Evolutionary conservation across 2,888 invertebrate species (phyloP).

Genomic region (Heliconius ismenius): DNA sequence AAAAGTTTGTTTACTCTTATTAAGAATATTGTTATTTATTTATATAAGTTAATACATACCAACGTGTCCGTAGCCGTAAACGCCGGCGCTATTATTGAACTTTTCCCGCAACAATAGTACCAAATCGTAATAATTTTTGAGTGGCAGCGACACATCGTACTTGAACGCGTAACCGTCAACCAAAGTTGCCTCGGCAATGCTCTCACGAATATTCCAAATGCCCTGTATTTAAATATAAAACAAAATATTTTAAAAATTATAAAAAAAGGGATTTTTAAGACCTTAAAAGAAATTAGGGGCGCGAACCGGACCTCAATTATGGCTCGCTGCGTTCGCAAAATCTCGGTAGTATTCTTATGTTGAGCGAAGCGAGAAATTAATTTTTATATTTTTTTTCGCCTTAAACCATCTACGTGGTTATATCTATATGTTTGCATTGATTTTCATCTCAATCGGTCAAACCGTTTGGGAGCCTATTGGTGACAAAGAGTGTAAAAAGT

Average conservation of each 20-base stretch:
- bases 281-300: too few relatives aligned
- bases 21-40: not conserved
- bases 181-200: conserved; percentile 88
- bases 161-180: conserved; percentile 95
- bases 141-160: conserved; percentile 96
- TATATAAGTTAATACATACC: conserved; percentile 84
- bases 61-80: conserved; percentile 96
- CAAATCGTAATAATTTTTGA: conserved; percentile 90
- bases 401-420: too few relatives aligned
- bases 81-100: conserved; percentile 83
- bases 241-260: not conserved
- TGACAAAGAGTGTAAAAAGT: too few relatives aligned
- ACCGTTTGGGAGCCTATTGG: too few relatives aligned
- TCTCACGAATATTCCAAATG: conserved; percentile 94
- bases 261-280: too few relatives aligned
- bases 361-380: too few relatives aligned
- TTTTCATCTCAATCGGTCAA: too few relatives aligned
- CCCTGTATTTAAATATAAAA: conserved; percentile 63
- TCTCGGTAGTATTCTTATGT: too few relatives aligned
- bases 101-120: conserved; percentile 86
- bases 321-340: too few relatives aligned
- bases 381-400: too few relatives aligned
- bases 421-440: too few relatives aligned
- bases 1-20: not conserved
- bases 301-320: too few relatives aligned